Conservation (phyloP, 2,113 vertebrate genomes). For the Archilochus colubris region DNA sequence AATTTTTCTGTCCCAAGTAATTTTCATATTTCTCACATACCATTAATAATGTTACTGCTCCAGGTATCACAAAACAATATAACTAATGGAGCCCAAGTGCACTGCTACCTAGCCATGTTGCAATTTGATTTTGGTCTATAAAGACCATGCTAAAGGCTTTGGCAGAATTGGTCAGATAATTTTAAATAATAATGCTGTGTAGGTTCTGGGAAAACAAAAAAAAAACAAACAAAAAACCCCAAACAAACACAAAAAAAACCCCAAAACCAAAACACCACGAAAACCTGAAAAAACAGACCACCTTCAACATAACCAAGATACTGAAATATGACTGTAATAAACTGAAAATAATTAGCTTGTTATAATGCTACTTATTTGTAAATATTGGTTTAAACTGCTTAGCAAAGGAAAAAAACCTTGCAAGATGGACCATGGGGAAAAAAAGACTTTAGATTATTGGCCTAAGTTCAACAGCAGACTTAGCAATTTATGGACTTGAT, state of each 20-base stretch:
- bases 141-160: slow-evolving; percentile 1
- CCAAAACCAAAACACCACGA: too few relatives aligned
- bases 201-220: not conserved
- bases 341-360: not conserved
- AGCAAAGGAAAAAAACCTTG: not conserved
- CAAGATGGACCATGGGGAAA: not conserved
- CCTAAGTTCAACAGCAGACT: slow-evolving; percentile 62
- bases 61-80: slow-evolving; percentile 33
- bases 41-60: slow-evolving; percentile 24
- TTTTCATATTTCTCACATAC: slow-evolving; percentile 39
- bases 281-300: not conserved
- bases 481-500: slow-evolving; percentile 75
- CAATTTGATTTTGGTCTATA: not conserved
- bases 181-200: not conserved
- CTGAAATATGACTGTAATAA: slow-evolving; percentile 2
- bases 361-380: slow-evolving; percentile 11
- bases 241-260: too few relatives aligned
- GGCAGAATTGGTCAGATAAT: not conserved
- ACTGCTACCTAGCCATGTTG: not conserved
- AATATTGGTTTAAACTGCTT: slow-evolving; percentile 52
- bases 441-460: slow-evolving; percentile 44
- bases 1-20: slow-evolving; percentile 21
- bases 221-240: too few relatives aligned
- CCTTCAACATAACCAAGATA: not conserved
- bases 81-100: slow-evolving; percentile 26